Conservation (phyloP, 2,113 vertebrate genomes). For the Takifugu bimaculatus region DNA sequence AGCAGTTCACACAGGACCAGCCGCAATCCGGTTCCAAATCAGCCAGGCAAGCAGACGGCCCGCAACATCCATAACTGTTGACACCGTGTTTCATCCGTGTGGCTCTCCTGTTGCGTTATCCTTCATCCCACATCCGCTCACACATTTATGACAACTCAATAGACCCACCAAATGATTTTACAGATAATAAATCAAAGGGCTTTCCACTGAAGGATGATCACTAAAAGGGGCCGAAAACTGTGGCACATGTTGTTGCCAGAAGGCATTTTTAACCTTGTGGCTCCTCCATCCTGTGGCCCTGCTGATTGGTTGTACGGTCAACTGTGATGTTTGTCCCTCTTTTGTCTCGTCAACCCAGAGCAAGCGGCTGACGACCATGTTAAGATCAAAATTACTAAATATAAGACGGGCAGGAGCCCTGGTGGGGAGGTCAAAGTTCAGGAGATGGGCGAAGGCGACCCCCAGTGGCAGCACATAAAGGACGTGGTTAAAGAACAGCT, state of each 20-base stretch:
- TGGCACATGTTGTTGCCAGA: not conserved
- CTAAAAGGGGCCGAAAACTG: conserved; percentile 8
- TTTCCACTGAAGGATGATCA: conserved; percentile 6
- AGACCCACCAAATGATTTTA: not conserved
- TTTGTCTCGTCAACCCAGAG: conserved; percentile 78
- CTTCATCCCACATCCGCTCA: conserved; percentile 24
- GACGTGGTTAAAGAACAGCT: conserved; percentile 92
- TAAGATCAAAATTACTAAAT: conserved; percentile 90
- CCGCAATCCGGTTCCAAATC: conserved; percentile 58
- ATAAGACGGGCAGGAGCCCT: conserved; percentile 78
- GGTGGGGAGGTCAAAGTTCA: conserved; percentile 82
- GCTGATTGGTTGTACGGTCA: conserved; percentile 55
- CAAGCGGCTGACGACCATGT: conserved; percentile 81
- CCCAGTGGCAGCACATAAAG: conserved; percentile 89
- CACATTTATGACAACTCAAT: conserved; percentile 7
- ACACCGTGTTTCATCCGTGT: conserved; percentile 25
- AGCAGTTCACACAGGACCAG: conserved; percentile 33
- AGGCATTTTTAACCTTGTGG: conserved; percentile 19
- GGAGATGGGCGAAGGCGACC: conserved; percentile 85
- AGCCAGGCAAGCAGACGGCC: conserved; percentile 68
- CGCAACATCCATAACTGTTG: not conserved
- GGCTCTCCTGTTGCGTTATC: conserved; percentile 19
- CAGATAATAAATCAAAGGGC: not conserved
- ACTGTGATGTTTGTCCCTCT: conserved; percentile 64
- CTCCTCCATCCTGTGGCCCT: conserved; percentile 45